These are phyloP conservation scores for Cnemophilus loriae DNA, from an alignment of 2,113 vertebrate genomes.

Conservation along the genomic window DNA sequence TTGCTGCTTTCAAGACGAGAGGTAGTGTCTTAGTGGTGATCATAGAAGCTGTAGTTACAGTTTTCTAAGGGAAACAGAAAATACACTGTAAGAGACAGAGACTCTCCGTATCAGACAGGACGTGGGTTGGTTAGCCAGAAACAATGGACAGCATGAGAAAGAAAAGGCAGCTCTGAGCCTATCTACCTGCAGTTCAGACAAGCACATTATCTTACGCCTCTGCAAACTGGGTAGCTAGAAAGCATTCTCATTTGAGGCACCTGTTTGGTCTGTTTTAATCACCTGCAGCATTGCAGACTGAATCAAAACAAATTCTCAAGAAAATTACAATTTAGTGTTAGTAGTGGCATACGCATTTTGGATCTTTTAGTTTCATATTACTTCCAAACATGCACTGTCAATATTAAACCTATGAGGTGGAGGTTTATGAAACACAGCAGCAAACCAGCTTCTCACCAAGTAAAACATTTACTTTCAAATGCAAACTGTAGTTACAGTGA, in stretches of 20 bases:
- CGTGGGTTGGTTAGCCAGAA: constrained; percentile 35
- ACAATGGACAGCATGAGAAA: constrained; percentile 26
- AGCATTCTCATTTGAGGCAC: not conserved
- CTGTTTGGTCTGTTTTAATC: not conserved
- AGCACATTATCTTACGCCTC: not conserved
- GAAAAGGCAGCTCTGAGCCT: constrained; percentile 37
- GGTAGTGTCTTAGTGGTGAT: constrained; percentile 97
- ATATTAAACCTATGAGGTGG: not conserved
- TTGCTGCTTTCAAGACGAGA: constrained; percentile 98
- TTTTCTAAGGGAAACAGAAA: constrained; percentile 83
- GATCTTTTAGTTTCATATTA: not conserved
- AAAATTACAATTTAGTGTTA: not conserved
- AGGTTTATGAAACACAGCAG: not conserved
- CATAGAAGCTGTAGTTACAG: constrained; percentile 93
- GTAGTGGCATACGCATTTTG: not conserved
- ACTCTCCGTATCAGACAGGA: constrained; percentile 30
- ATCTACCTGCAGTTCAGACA: constrained; percentile 1
- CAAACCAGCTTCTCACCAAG: not conserved
- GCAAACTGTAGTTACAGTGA: not conserved
- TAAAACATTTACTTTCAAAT: not conserved
- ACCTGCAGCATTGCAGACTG: not conserved
- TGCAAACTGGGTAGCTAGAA: not conserved
- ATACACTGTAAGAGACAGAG: constrained; percentile 60
- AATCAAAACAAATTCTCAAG: not conserved
- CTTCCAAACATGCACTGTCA: not conserved